A percentile compares a stretch with the other conserved stretches of the same genome.
phyloP scores from a whole-genome alignment of 1,140 invertebrate genomes.

The Antheraea pernyi region DNA sequence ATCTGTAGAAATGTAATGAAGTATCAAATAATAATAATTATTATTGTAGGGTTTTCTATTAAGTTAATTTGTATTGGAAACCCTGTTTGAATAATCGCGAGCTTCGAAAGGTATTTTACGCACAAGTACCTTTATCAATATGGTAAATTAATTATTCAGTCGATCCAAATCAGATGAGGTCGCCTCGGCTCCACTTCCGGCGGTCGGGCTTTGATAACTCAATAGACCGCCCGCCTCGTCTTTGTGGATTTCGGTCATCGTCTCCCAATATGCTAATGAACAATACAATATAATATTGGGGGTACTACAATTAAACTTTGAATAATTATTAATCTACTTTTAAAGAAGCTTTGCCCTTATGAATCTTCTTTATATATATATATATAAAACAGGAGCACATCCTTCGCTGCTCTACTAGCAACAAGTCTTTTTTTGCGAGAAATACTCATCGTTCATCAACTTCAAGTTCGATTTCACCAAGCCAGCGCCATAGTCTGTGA shows the following conservation, averaged over 20 bases:
- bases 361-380: too few species aligned
- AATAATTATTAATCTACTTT: too few species aligned
- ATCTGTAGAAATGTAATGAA: too few species aligned
- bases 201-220: neutral
- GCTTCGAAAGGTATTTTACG: neutral
- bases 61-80: neutral
- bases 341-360: too few species aligned
- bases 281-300: too few species aligned
- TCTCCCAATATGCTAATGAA: neutral
- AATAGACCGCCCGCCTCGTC: neutral
- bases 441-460: too few species aligned
- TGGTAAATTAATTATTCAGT: neutral
- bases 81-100: neutral
- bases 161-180: conserved; percentile 1
- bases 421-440: too few species aligned
- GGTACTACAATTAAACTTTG: too few species aligned
- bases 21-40: neutral
- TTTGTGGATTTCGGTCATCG: neutral
- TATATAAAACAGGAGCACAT: too few species aligned
- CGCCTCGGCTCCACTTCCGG: neutral
- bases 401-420: too few species aligned
- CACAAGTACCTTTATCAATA: neutral
- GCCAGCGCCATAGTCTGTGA: too few species aligned
- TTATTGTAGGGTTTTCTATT: neutral
- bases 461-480: too few species aligned